Conservation (phyloP, 2,888 invertebrate species). For the Drosophila prostipennis region DNA sequence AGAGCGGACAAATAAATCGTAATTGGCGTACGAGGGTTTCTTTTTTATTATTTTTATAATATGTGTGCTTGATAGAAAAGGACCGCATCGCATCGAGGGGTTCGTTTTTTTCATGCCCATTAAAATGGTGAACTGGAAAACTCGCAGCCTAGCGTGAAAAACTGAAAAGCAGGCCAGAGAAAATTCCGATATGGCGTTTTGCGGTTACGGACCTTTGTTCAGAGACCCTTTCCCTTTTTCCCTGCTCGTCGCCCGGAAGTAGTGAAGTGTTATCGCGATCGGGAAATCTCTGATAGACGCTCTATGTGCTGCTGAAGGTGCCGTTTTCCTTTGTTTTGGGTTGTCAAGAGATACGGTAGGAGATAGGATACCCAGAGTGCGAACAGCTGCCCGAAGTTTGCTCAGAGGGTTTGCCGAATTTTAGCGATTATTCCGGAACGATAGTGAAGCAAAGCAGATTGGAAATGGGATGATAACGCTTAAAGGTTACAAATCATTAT, state of each 20-base stretch:
- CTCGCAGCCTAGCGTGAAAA: constrained; percentile 44
- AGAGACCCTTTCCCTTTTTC: constrained; percentile 5
- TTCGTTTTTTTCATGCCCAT: constrained; percentile 36
- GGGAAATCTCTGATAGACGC: constrained; percentile 53
- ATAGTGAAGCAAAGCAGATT: constrained; percentile 31
- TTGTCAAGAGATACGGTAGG: constrained; percentile 39
- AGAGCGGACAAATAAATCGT: constrained; percentile 75
- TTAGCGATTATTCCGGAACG: constrained; percentile 37
- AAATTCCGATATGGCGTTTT: constrained; percentile 46
- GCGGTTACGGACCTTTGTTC: constrained; percentile 51
- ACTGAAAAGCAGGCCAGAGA: constrained; percentile 24
- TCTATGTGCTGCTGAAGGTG: constrained; percentile 38
- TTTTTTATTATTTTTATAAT: constrained; percentile 52
- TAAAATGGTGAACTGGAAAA: constrained; percentile 45
- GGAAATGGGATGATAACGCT: constrained; percentile 39
- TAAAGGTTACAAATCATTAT: constrained; percentile 42
- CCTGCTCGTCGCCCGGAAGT: constrained; percentile 50
- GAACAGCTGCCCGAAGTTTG: constrained; percentile 61
- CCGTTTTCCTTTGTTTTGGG: constrained; percentile 45
- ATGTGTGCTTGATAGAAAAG: constrained; percentile 39
- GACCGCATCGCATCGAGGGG: constrained; percentile 28
- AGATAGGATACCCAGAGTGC: constrained; percentile 35
- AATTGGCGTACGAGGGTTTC: constrained; percentile 73
- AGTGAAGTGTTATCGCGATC: constrained; percentile 52
- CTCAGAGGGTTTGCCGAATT: constrained; percentile 39